Base-by-base conservation (phyloP, 2,888 invertebrate species). In the Bombylius major region DNA sequence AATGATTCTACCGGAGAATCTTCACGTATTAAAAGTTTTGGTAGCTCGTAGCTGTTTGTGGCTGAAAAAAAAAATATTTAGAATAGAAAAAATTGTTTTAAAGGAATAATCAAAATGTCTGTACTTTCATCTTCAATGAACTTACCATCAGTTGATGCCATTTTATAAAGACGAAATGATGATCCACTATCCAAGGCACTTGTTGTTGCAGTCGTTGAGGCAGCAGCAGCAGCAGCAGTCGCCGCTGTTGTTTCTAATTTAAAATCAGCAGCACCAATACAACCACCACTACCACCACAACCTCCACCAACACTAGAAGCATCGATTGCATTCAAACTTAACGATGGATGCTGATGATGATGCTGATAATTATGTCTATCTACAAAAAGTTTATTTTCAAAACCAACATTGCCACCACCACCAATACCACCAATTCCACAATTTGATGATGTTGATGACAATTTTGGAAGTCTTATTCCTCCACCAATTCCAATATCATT, bases 21-120 rank as follows among this genome's bases (percentile, higher is more conserved):
- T 57, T 64, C 63, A n/a, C 63, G 58, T 44, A 64, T 60, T 44
- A 64, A 54, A 33, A 63, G 52, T 44, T 64, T 64, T 34, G 63
- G 63, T 54, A 64, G 56, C 56, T 63, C 62, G 42, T 63, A 63
- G 51, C 56, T 60, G 57, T 61, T 63, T 57, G 61, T 62, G 33
- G 57, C 61, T 62, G 55, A 46, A 60, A 59, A 47, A 31, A 42
- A 36, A 47, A 50, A n/a, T 8, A 51, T 33, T 34, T 45, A 44
- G 23, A n/a, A 36, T n/a, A 39, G 32, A 53, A 36, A 53, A 53
- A 14, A 50, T 50, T 42, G 12, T 36, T 13, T 32, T 49, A 49
- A 42, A 23, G 11, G 33, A 49, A 6, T 32, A 31, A 49, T 23
- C 6, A 31, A 49, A 49, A 49, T 23, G 23, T 23, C 23, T 23